phyloP scores from a whole-genome alignment of 2,888 invertebrate genomes.

The Platerodrilus igneus region DNA sequence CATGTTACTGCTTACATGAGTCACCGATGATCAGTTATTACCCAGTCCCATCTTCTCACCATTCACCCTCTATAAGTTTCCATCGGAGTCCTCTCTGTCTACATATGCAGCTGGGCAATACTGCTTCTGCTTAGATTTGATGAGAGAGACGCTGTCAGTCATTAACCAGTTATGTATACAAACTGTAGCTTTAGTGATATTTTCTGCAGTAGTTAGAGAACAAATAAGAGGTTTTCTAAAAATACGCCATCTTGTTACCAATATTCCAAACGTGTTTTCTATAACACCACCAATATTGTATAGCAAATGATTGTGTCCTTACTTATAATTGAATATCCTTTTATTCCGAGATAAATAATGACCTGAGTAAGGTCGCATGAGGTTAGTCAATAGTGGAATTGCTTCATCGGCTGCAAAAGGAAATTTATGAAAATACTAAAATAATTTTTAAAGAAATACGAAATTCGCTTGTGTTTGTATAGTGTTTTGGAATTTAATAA shows the following conservation, averaged over 20 bases:
- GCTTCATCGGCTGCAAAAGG: no score
- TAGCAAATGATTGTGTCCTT: no score
- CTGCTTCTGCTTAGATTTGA: background rate
- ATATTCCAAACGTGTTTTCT: constrained; percentile 19
- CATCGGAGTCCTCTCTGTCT: background rate
- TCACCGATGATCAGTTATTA: background rate
- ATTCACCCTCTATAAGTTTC: background rate
- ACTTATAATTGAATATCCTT: no score
- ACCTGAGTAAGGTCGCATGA: no score
- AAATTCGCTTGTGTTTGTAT: no score
- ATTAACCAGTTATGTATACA: constrained; percentile 12
- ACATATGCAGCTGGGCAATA: background rate
- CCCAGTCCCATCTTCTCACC: background rate
- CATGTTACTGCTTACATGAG: background rate
- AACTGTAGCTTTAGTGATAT: constrained; percentile 17
- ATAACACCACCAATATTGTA: no score
- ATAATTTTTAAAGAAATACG: no score
- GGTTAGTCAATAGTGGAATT: no score
- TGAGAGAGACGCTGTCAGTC: background rate
- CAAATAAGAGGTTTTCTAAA: no score
- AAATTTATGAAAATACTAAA: no score
- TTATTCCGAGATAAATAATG: no score
- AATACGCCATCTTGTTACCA: constrained; percentile 15
- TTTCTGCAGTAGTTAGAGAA: constrained; percentile 11
- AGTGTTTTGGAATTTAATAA: no score